A percentile compares a stretch with the other conserved stretches of the same genome.
phyloP scores from a whole-genome alignment of 1,140 invertebrate genomes.

The Orchestia grillus region DNA sequence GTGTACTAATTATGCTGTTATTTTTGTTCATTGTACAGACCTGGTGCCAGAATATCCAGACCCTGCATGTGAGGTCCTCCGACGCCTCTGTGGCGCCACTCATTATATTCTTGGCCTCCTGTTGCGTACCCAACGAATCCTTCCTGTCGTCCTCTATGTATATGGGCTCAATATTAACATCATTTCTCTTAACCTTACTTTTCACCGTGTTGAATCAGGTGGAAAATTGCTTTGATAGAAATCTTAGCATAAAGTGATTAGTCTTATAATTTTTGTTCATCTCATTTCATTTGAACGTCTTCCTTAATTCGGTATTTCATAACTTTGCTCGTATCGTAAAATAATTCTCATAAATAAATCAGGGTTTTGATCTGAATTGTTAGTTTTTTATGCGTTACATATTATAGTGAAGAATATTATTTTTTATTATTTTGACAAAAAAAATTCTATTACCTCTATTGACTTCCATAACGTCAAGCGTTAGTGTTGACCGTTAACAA shows the following conservation, averaged over 20 bases:
- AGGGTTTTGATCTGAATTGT: no score
- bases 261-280: neutral
- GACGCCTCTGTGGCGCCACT: neutral
- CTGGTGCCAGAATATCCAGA: neutral
- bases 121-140: neutral
- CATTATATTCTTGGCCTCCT: neutral
- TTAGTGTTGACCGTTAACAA: no score
- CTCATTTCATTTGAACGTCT: neutral
- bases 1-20: neutral
- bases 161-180: neutral
- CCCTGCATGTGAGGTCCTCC: neutral
- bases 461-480: no score
- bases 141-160: neutral
- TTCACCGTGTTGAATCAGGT: neutral
- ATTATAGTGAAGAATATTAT: no score
- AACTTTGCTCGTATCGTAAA: neutral
- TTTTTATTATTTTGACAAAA: no score
- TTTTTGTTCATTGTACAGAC: neutral
- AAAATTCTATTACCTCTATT: no score
- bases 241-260: neutral
- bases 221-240: neutral
- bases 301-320: neutral
- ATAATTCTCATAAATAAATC: no score
- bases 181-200: neutral
- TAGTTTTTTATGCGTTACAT: no score